Evolutionary conservation across 2,888 invertebrate genomes (phyloP).

Genomic region (Eustalomyia histrio): DNA sequence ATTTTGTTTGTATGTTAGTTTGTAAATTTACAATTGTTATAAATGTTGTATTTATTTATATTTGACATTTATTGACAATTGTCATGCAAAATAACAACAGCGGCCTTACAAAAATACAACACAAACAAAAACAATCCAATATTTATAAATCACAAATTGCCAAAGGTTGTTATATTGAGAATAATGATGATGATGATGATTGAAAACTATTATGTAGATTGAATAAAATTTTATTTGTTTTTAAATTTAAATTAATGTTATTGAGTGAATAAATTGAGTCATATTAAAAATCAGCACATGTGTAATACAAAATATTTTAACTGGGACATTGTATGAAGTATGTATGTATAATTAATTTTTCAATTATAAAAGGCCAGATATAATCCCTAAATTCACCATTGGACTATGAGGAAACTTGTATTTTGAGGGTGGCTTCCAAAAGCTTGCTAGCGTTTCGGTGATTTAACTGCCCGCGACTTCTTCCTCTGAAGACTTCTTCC

Average conservation of each 20-base stretch:
- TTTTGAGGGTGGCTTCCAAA: no score
- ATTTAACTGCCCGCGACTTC: no score
- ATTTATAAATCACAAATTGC: slow-evolving; percentile 28
- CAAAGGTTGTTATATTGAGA: slow-evolving; percentile 4
- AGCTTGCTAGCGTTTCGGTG: no score
- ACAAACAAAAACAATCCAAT: background rate
- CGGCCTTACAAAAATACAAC: background rate
- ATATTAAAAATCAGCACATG: background rate
- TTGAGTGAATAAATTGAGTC: background rate
- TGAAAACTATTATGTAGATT: background rate
- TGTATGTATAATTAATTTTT: no score
- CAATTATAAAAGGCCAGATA: no score
- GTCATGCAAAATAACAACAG: slow-evolving; percentile 50
- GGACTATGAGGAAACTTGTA: no score
- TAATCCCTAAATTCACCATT: no score
- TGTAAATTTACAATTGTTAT: background rate
- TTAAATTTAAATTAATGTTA: background rate
- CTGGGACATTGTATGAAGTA: no score
- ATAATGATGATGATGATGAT: background rate
- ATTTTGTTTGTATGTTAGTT: slow-evolving; percentile 24
- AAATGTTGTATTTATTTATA: slow-evolving; percentile 33
- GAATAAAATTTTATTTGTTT: background rate
- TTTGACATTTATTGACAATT: slow-evolving; percentile 60
- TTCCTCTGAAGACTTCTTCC: no score
- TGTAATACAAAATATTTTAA: no score